Evolutionary conservation across 2,797 vertebrate genomes (phyloP), one percentile per base, ranked within the genome.

Genomic region (Pantherophis vulpinus): DNA sequence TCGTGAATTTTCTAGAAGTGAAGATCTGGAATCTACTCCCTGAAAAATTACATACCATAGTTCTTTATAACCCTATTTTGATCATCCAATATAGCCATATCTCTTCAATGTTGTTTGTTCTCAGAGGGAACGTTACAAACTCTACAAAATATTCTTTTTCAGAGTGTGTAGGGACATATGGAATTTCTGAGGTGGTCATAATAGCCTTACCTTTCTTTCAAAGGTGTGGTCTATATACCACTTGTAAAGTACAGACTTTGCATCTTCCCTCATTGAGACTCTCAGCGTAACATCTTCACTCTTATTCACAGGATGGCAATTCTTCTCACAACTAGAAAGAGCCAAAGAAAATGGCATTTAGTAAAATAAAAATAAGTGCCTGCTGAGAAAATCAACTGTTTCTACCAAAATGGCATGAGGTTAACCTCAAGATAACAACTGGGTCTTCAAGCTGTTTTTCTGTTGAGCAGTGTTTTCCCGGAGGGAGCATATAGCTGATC

Each of bases 211-310:
- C 98, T 97, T 96, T 37, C 27, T 94, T 32, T 87, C 92, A 32
- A 96, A 96, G 0, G 94, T 92, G 12, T 92, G 94, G 42, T 98
- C 97, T 90, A 98, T 96, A 94, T 98, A 98, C 97, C 98, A 98
- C 91, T 93, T 97, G 74, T 98, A 98, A 1, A 4, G 11, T 7
- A 92, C 87, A 0, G 1, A 59, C 0, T 94, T 59, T 37, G 91
- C 87, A 42, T 91, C 95, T 2, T 96, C 86, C 61, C 83, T 95
- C 94, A 90, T 42, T 25, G 96, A 94, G 90, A 97, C 97, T 1
- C 90, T 95, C 91, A 98, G 93, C 88, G 94, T 74, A 25, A 97
- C 54, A 0, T 97, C 96, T 10, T 96, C 87, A 0, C 94, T 92
- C 0, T 93, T 0, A 5, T 97, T 96, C 66, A 97, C 94, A n/a